Base-by-base conservation (phyloP, 2,888 invertebrate species). In the Smittia sp. region DNA sequence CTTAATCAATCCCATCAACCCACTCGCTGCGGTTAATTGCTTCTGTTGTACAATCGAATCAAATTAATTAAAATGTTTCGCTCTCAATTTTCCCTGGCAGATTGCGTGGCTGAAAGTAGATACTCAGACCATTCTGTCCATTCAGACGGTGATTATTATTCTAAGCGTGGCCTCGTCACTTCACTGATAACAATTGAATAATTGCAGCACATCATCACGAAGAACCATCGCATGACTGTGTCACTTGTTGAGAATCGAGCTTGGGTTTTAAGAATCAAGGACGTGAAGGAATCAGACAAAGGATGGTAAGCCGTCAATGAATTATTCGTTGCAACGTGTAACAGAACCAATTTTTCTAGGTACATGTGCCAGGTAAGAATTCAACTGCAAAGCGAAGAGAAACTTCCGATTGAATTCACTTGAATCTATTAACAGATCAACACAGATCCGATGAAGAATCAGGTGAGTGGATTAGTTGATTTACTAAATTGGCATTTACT, bases 61-160 rank as follows among this genome's bases (percentile, higher is more conserved):
- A 32, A 32, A 32, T 32, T 32, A 32, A 32, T 32, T 32, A 32
- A 32, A 32, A 6, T 32, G 32, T 32, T 32, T 32, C 32, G 32
- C 9, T 32, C 32, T 32, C 9, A 32, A 32, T 32, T 32, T 32
- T 9, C 32, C 32, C 3, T 32, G 32, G 32, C 32, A 94, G 94
- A 93, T 94, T 79, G 94, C 94, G 79, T 94, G 94, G 93, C 85
- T 94, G 74, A 88, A 93, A 76, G 93, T 94, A 74, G 94, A 94
- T 84, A 94, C 93, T 41, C 94, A 94, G 81, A 94, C 93, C 7
- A 93, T 94, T 78, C 85, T 94, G 77, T 93, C 93, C 58, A 94
- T 94, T 78, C 93, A 93, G 76, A 90, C 88, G 78, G 92, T 94
- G 84, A 93, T 94, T 80, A 32, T 32, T 32, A 32, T 32, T 32